phyloP scores from a whole-genome alignment of 2,888 invertebrate species.

The Zele albiditarsus region DNA sequence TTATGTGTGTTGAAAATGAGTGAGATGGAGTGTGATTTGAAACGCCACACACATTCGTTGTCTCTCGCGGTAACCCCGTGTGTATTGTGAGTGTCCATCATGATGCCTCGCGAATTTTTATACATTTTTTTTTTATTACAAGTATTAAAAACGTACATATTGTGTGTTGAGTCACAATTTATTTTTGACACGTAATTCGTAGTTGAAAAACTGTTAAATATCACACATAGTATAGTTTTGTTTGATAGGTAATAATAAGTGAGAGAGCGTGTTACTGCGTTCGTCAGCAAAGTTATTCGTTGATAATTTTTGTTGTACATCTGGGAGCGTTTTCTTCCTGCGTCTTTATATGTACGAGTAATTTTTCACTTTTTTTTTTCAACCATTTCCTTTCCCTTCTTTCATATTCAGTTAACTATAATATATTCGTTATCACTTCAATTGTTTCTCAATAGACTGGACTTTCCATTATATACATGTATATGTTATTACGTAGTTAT shows the following conservation, averaged over 20 bases:
- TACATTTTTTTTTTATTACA: background rate
- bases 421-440: background rate
- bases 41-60: constrained; percentile 25
- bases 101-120: constrained; percentile 32
- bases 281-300: background rate
- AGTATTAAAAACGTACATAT: constrained; percentile 5
- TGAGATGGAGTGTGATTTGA: background rate
- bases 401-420: too few relatives aligned
- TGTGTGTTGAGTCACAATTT: constrained; percentile 48
- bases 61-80: background rate
- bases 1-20: constrained; percentile 21
- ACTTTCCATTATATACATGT: background rate
- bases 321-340: constrained; percentile 1
- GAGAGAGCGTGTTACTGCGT: background rate
- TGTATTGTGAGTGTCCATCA: background rate
- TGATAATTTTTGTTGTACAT: constrained; percentile 16
- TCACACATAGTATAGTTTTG: constrained; percentile 8
- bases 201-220: background rate
- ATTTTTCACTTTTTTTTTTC: constrained; percentile 8
- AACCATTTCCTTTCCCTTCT: background rate
- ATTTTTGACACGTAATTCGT: constrained; percentile 42
- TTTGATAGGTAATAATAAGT: background rate
- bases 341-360: background rate
- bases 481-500: background rate
- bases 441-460: constrained; percentile 4